Base-by-base conservation (phyloP, 2,888 invertebrate species). In the Tromatobia lineatoria region DNA sequence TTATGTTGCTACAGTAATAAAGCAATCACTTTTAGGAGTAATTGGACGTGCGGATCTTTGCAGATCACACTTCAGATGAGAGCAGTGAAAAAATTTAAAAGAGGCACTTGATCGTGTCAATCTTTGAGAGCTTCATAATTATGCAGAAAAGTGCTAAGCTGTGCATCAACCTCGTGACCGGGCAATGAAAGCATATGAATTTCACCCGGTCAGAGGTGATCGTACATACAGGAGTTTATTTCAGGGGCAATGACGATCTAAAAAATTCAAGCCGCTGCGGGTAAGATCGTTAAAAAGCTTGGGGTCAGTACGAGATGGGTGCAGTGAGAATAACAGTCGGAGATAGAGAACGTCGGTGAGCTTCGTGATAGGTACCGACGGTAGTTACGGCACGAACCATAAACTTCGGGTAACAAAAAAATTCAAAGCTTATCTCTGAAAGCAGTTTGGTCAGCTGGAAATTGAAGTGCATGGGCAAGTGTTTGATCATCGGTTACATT, bases 401-500 rank as follows among this genome's bases (percentile, higher is more conserved):
- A 77, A 77, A 77, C 57, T 50, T 15, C 15, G 20, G 69, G 4
- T n/a, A 23, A 15, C n/a, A 61, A 34, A 78, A 75, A 69, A 70
- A 64, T 47, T n/a, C 23, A 11, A 57, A 47, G 47, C 47, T 38
- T 52, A 52, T 47, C 34, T 61, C 29, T 64, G 23, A 10, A 52
- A 50, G 15, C 64, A 45, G 8, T n/a, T 50, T 15, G 45, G 64
- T 52, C 73, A 47, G 61, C 61, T 29, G 20, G 38, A 34, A 74
- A 61, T 73, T 45, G 25, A 73, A 59, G 73, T 59, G 15, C 18
- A 18, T 10, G 29, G n/a, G 23, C 38, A 15, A 15, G 3, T 13
- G 25, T 29, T 25, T 15, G 25, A 59, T 6, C 59, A 18, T 38
- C 8, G 1, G 38, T 18, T 38, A 20, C 7, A 18, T 2, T n/a